Conservation (phyloP, 2,797 vertebrate genomes). For the Gallirallus australis region DNA sequence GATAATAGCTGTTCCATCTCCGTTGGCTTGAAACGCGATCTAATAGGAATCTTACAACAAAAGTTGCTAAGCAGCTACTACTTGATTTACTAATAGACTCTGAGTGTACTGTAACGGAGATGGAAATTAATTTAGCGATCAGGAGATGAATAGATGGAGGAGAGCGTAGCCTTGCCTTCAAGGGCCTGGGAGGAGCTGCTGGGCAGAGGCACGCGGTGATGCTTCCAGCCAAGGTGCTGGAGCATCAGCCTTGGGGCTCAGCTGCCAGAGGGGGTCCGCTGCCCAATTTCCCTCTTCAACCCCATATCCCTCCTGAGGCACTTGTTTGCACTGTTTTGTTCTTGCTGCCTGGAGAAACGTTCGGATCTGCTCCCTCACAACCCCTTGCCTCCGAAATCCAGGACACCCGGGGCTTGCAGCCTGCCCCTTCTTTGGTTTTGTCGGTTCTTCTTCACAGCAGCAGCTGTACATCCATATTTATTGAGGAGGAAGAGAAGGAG, state of each 20-base stretch:
- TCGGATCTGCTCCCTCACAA: accelerated
- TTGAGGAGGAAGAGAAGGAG: neutral
- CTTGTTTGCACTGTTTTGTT: neutral
- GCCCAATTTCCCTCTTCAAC: accelerated
- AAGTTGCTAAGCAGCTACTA: conserved; percentile 57
- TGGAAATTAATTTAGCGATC: conserved; percentile 46
- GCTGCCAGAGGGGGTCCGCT: neutral
- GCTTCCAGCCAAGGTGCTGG: neutral
- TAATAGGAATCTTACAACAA: conserved; percentile 22
- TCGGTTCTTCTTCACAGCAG: neutral
- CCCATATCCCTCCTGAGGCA: accelerated
- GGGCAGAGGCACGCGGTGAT: neutral
- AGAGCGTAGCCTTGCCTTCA: neutral
- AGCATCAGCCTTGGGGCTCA: accelerated
- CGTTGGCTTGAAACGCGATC: neutral
- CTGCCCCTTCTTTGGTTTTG: neutral
- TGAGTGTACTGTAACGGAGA: conserved; percentile 23
- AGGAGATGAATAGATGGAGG: conserved; percentile 2
- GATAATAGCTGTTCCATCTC: conserved; percentile 23
- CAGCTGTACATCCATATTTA: conserved; percentile 63
- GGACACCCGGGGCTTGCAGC: accelerated
- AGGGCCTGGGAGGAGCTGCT: neutral
- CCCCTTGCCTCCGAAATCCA: accelerated
- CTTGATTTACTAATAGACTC: conserved; percentile 35
- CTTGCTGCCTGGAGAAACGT: neutral